Percentiles rank a stretch among this genome's conserved stretches.
Conservation (phyloP, 2,888 invertebrate genomes). For the Apotomis turbidana region DNA sequence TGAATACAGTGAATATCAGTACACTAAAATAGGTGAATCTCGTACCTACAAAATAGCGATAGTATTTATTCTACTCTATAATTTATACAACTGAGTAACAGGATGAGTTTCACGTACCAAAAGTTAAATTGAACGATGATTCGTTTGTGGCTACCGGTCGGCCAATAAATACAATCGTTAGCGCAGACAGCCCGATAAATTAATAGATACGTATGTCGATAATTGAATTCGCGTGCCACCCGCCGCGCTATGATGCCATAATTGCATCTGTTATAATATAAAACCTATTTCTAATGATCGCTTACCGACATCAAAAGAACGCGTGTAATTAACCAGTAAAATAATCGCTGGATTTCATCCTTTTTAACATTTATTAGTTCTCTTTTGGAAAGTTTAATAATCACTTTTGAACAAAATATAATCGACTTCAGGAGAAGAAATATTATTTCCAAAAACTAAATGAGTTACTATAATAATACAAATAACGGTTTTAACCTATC, state of each 20-base stretch:
- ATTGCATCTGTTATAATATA: slow-evolving; percentile 25
- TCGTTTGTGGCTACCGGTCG: slow-evolving; percentile 22
- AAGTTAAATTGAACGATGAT: slow-evolving; percentile 22
- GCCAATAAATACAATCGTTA: slow-evolving; percentile 38
- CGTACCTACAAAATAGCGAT: background rate
- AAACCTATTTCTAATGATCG: slow-evolving; percentile 28
- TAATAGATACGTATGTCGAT: slow-evolving; percentile 34
- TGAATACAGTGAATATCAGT: background rate
- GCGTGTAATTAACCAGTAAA: slow-evolving; percentile 8
- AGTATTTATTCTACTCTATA: background rate
- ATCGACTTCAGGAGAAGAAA: background rate
- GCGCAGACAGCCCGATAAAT: slow-evolving; percentile 31
- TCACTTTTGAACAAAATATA: background rate
- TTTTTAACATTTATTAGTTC: slow-evolving; percentile 3
- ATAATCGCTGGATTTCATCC: background rate
- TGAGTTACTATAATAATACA: no score
- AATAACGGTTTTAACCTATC: no score
- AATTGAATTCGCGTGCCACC: slow-evolving; percentile 40
- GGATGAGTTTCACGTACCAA: slow-evolving; percentile 10
- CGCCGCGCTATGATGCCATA: slow-evolving; percentile 20
- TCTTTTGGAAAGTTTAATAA: slow-evolving; percentile 2
- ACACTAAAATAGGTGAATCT: background rate
- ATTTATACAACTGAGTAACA: background rate
- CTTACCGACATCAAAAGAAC: slow-evolving; percentile 17
- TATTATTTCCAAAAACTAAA: no score